Percentiles rank a stretch among this genome's conserved stretches.
These are phyloP conservation scores for Crematogaster levior DNA, from an alignment of 2,888 invertebrate genomes.

Conservation along the genomic window DNA sequence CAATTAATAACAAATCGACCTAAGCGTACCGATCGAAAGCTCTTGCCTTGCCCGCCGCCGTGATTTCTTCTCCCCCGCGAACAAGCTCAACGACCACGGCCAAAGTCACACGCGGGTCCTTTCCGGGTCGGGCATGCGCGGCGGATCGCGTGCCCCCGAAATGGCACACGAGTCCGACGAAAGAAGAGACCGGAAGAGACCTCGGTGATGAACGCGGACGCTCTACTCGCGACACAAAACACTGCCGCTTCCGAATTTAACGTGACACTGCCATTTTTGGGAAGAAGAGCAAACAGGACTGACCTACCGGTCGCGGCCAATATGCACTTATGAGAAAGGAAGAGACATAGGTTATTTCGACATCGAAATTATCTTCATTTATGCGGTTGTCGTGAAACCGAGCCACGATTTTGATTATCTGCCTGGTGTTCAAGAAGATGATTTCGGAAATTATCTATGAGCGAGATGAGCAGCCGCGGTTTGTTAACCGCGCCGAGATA, in stretches of 20 bases:
- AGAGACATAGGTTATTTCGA: neutral
- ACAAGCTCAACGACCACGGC: constrained; percentile 62
- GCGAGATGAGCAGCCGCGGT: neutral
- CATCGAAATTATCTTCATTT: neutral
- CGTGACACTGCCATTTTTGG: constrained; percentile 61
- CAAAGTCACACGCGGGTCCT: constrained; percentile 61
- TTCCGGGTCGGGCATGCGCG: constrained; percentile 63
- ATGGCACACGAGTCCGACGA: constrained; percentile 17
- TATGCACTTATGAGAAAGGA: neutral
- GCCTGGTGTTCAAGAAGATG: neutral
- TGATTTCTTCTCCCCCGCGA: constrained; percentile 54
- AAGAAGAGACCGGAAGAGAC: constrained; percentile 49
- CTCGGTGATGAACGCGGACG: constrained; percentile 33
- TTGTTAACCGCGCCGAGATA: neutral
- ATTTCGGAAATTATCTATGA: constrained; percentile 7
- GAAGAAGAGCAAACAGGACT: neutral
- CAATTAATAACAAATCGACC: constrained; percentile 49
- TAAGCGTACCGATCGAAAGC: constrained; percentile 31
- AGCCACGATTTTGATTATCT: constrained; percentile 12
- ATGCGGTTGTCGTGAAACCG: neutral
- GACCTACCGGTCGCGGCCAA: constrained; percentile 1
- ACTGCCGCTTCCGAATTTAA: constrained; percentile 44
- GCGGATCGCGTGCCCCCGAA: constrained; percentile 17
- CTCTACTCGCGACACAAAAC: constrained; percentile 14
- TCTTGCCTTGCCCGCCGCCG: constrained; percentile 43